Percentiles rank a stretch among this genome's conserved stretches.
Evolutionary conservation across 1,140 invertebrate species (phyloP).

Genomic region (Bradynema listronoti): DNA sequence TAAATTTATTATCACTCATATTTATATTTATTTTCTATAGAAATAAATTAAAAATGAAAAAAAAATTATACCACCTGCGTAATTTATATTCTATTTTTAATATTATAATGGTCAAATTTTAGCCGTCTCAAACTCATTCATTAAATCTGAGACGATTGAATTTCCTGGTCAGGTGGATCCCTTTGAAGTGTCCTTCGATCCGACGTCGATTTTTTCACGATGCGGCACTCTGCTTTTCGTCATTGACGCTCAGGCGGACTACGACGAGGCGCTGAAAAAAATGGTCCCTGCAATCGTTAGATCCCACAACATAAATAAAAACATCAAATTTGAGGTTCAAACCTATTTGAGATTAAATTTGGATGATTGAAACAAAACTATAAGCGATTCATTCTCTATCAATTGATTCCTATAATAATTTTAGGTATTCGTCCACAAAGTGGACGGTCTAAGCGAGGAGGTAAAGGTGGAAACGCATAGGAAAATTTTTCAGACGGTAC

Average conservation of each 20-base stretch:
- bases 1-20: background rate
- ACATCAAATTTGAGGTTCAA: slow-evolving; percentile 97
- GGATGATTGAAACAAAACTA: too few species aligned
- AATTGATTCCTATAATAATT: background rate
- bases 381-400: slow-evolving; percentile 3
- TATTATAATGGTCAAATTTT: slow-evolving; percentile 45
- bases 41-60: slow-evolving; percentile 16
- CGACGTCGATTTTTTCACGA: slow-evolving; percentile 79
- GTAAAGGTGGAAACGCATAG: slow-evolving; percentile 67
- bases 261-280: slow-evolving; percentile 77
- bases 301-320: slow-evolving; percentile 88
- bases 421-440: slow-evolving; percentile 54
- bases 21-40: slow-evolving; percentile 3
- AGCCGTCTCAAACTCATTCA: slow-evolving; percentile 86
- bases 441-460: slow-evolving; percentile 55
- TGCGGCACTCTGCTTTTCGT: slow-evolving; percentile 91
- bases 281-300: slow-evolving; percentile 83
- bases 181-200: slow-evolving; percentile 89
- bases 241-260: slow-evolving; percentile 82
- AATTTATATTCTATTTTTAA: slow-evolving; percentile 60
- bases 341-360: too few species aligned
- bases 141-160: slow-evolving; percentile 99
- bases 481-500: slow-evolving; percentile 91
- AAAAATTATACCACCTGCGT: background rate
- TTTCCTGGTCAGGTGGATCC: slow-evolving; percentile 98